Evolutionary conservation across 2,113 vertebrate species (phyloP), one percentile per base, ranked within the genome.

Genomic region (Atherinomorus stipes): DNA sequence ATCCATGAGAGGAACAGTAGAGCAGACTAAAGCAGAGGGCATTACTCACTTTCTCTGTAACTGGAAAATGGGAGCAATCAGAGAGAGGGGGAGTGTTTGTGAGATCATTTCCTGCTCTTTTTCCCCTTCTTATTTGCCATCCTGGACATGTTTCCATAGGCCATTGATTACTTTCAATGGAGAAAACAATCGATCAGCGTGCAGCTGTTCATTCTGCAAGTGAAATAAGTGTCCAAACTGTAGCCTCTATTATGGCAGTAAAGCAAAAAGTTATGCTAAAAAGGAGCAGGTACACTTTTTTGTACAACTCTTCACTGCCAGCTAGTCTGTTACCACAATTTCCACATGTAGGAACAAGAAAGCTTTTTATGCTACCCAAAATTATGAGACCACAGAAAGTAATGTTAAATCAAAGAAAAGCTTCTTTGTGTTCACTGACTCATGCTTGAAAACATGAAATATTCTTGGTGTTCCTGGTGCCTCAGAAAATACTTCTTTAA

Each of bases 11-110:
- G 86, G 68, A 88, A 60, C 74, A 75, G 79, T 81, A 71, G 62
- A 66, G 53, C 76, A 82, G 74, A 50, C 74, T 83, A 53, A 84
- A 82, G 76, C 84, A 85, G 83, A 64, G 76, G 73, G 83, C 88
- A 93, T 93, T 93, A 93, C 92, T 93, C 92, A 92, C 80, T 75
- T 74, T 81, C 80, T 86, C 85, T 89, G 83, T 77, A 78, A 85
- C 88, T 94, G 94, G 93, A 94, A 94, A 95, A 92, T 92, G 85
- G 91, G 90, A 90, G 90, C 91, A 91, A 92, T 90, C 86, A 74
- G 76, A 89, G 85, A 84, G 87, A 85, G 85, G 83, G 84, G 75
- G 89, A 80, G 88, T 80, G 89, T 91, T 93, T 87, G 89, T 94
- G 92, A 94, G 91, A 92, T 94, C 87, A 95, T 95, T 94, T 94